phyloP scores from a whole-genome alignment of 2,113 vertebrate genomes.

The Arizona elegans region DNA sequence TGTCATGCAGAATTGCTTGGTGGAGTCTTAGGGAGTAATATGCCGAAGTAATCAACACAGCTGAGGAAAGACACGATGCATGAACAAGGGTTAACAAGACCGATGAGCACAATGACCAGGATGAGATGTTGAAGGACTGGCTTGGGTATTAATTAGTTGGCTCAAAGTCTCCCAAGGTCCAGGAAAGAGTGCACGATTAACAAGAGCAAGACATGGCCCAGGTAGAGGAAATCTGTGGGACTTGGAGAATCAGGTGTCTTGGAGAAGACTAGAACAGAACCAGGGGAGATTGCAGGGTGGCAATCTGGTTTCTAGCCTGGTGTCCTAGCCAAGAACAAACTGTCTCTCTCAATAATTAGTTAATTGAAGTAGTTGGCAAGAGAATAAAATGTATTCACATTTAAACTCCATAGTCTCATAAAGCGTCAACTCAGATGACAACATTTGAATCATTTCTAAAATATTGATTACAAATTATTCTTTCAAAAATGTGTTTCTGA shows the following conservation, averaged over 20 bases:
- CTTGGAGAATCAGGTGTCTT: not conserved
- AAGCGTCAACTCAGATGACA: not conserved
- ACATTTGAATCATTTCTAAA: not conserved
- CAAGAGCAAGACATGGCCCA: not conserved
- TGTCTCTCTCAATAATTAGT: not conserved
- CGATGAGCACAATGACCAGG: not conserved
- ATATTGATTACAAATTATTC: not conserved
- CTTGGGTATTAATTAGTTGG: not conserved
- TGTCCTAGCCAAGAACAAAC: not conserved
- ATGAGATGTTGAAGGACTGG: accelerated
- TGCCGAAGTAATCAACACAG: constrained; percentile 36
- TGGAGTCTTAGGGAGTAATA: constrained; percentile 48
- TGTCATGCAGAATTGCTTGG: constrained; percentile 38
- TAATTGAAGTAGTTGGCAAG: not conserved
- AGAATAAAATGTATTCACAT: not conserved
- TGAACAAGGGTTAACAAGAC: accelerated
- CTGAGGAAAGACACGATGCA: not conserved
- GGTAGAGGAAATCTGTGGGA: not conserved
- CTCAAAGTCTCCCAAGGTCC: not conserved
- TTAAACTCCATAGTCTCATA: not conserved
- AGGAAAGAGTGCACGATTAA: not conserved
- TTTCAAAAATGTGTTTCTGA: not conserved
- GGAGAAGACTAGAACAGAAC: not conserved
- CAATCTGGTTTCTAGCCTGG: too few relatives aligned
- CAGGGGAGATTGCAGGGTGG: not conserved